A percentile compares a stretch with the other conserved stretches of the same genome.
Evolutionary conservation across 1,140 invertebrate genomes (phyloP).

Genomic region (Anthonomus grandis): DNA sequence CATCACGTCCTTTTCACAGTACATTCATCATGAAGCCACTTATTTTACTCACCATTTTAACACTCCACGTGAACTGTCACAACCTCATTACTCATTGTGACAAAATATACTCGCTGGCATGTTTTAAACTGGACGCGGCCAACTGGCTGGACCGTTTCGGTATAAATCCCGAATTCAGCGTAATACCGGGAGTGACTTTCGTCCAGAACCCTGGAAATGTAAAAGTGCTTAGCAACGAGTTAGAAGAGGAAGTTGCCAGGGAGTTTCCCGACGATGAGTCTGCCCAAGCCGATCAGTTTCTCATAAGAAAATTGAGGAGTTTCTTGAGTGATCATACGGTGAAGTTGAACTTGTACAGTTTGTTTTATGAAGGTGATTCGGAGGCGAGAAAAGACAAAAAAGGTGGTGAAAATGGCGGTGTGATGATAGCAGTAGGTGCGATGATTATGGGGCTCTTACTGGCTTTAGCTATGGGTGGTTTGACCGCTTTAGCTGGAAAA

Average conservation of each 20-base stretch:
- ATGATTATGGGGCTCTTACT: slow-evolving; percentile 71
- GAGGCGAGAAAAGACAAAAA: slow-evolving; percentile 54
- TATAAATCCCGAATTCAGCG: slow-evolving; percentile 58
- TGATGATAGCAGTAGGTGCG: slow-evolving; percentile 55
- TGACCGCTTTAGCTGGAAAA: slow-evolving; percentile 75
- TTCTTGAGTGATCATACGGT: slow-evolving; percentile 71
- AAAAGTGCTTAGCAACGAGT: slow-evolving; percentile 60
- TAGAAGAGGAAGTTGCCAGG: slow-evolving; percentile 64
- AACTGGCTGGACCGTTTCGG: slow-evolving; percentile 70
- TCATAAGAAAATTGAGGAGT: slow-evolving; percentile 65
- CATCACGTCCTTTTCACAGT: too few species aligned
- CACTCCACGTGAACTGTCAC: too few species aligned
- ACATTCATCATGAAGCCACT: slow-evolving; percentile 25
- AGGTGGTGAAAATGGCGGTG: slow-evolving; percentile 55
- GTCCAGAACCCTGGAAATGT: slow-evolving; percentile 57
- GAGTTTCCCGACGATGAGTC: slow-evolving; percentile 71
- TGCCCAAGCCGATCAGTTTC: slow-evolving; percentile 70
- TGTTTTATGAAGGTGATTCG: slow-evolving; percentile 45
- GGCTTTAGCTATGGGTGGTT: slow-evolving; percentile 68
- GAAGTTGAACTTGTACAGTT: slow-evolving; percentile 63
- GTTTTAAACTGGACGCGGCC: slow-evolving; percentile 74
- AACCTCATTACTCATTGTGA: slow-evolving; percentile 66
- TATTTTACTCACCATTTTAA: slow-evolving; percentile 42
- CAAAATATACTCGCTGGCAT: slow-evolving; percentile 70
- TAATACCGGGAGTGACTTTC: slow-evolving; percentile 70